These are phyloP conservation scores for Luffia ferchaultella DNA, from an alignment of 2,888 invertebrate genomes.

Conservation along the genomic window DNA sequence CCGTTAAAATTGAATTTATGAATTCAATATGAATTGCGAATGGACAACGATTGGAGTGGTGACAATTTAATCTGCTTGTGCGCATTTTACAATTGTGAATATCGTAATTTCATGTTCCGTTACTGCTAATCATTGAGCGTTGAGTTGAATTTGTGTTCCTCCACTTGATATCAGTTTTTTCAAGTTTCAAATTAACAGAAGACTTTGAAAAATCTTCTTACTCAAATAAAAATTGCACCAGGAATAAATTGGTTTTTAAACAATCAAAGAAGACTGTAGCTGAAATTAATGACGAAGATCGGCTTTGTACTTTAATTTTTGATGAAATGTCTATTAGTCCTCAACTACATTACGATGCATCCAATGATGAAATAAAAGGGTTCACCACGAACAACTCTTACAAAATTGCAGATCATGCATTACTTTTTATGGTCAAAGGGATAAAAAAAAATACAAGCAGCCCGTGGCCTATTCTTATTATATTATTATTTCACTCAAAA, in stretches of 20 bases:
- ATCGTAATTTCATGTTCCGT: too few species aligned
- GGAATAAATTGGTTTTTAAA: neutral
- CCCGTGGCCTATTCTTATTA: neutral
- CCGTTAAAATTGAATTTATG: too few species aligned
- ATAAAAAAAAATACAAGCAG: neutral
- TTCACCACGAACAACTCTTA: neutral
- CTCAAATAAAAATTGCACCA: neutral
- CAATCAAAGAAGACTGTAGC: neutral
- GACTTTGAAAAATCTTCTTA: neutral
- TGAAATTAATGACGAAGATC: neutral
- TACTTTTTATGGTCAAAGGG: neutral
- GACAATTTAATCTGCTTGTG: too few species aligned
- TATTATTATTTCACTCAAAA: neutral
- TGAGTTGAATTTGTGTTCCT: too few species aligned
- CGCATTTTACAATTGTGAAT: too few species aligned
- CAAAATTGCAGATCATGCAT: neutral
- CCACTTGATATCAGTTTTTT: too few species aligned
- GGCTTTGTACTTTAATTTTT: neutral
- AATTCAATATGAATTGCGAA: too few species aligned
- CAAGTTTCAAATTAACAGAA: neutral
- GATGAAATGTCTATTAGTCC: neutral
- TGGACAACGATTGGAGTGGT: too few species aligned
- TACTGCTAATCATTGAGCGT: too few species aligned
- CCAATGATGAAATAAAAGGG: neutral
- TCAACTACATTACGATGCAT: neutral